Percentiles rank a stretch among this genome's conserved stretches.
These are phyloP conservation scores for Syrrhaptes paradoxus DNA, from an alignment of 2,113 vertebrate species.

Conservation along the genomic window DNA sequence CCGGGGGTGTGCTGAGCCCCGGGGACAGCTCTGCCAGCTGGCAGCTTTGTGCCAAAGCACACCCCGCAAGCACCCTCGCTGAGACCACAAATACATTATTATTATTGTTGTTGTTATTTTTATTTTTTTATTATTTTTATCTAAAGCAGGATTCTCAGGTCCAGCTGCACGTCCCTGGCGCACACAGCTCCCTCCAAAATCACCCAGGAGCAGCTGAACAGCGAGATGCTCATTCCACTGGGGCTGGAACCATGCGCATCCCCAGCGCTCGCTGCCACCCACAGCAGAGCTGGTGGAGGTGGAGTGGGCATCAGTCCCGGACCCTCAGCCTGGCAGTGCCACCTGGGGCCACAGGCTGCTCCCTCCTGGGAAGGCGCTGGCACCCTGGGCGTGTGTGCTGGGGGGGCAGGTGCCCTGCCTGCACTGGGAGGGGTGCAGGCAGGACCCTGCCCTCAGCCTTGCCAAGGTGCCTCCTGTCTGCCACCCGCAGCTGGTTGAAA, in stretches of 20 bases:
- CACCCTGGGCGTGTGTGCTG: fast-evolving
- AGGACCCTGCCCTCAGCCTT: neutral
- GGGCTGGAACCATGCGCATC: fast-evolving
- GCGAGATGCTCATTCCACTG: fast-evolving
- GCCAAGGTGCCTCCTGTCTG: neutral
- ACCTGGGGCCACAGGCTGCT: fast-evolving
- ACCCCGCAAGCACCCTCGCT: neutral
- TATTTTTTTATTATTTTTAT: too few relatives aligned
- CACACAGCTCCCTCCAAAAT: neutral
- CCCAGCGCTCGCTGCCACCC: fast-evolving
- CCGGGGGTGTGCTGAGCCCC: neutral
- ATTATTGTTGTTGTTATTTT: too few relatives aligned
- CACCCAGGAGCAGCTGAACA: neutral
- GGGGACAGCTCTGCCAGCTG: neutral
- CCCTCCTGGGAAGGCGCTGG: neutral
- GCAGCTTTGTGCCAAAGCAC: neutral
- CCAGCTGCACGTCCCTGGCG: fast-evolving
- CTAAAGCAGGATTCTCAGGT: neutral
- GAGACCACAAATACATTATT: neutral
- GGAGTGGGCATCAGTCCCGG: neutral
- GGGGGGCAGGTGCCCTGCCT: neutral
- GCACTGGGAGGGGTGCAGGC: neutral
- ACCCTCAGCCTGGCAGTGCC: neutral
- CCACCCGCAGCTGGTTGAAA: neutral
- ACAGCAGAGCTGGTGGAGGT: neutral